Evolutionary conservation across 2,113 vertebrate genomes (phyloP), one percentile per base, ranked within the genome.

Genomic region (Lagenorhynchus albirostris): DNA sequence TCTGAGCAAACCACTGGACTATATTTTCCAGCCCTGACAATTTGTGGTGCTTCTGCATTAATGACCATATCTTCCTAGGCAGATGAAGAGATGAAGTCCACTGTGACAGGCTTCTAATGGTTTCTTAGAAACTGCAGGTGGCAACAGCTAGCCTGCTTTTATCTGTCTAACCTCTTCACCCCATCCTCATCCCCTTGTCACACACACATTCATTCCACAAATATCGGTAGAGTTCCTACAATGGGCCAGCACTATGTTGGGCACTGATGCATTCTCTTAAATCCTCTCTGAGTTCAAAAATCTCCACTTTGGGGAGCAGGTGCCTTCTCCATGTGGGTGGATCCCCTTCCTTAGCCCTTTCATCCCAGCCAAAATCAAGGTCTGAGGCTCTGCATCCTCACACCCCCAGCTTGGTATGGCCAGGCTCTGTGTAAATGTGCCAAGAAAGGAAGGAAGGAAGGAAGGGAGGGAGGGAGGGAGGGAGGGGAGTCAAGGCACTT

Each of bases 101-200:
- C 1, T 38, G 23, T 20, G 62, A 38, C 33, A 25, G 5, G 53
- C 8, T 26, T 71, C 38, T 50, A 29, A 0, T 77, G 73, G 63
- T 47, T 93, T 60, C 81, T 23, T 87, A 88, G 38, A 77, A 79
- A 44, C 53, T 55, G 33, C n/a, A 55, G 58, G 80, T 38, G 31
- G 31, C 82, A 85, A 65, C 1, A 79, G 60, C n/a, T 77, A 53
- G n/a, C 12, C 23, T 41, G 10, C 38, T 63, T 29, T 92, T 53
- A 60, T 14, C 53, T 41, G 36, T 86, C 68, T 79, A 13, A 53
- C 26, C 31, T 67, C 31, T 15, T 33, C 67, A 20, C 21, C 18
- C n/a, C 58, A 12, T 3, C 44, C 21, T 65, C 53, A n/a, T 3
- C 14, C 18, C 38, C 50, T 58, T 29, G 4, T 33, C 25, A 36